A percentile compares a stretch with the other conserved stretches of the same genome.
phyloP scores from a whole-genome alignment of 2,888 invertebrate species.

The Drosophila tanythrix region DNA sequence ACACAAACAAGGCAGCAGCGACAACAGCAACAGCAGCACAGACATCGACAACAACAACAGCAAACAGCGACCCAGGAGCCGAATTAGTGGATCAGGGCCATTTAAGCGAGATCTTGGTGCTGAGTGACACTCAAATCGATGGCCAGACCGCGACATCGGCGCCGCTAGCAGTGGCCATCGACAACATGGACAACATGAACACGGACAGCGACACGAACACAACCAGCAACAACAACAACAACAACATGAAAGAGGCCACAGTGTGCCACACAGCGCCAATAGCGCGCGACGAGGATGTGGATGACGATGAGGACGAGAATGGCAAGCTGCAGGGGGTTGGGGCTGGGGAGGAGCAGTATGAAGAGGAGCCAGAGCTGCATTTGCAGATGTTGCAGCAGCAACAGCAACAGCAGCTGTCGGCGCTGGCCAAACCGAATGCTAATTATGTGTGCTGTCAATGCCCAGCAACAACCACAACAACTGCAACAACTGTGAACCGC shows the following conservation, averaged over 20 bases:
- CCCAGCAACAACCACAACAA: slow-evolving; percentile 38
- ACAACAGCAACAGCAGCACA: slow-evolving; percentile 30
- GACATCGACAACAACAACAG: slow-evolving; percentile 31
- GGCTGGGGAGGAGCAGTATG: slow-evolving; percentile 43
- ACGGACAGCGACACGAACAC: slow-evolving; percentile 49
- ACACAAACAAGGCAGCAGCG: slow-evolving; percentile 64
- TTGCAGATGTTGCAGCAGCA: slow-evolving; percentile 40
- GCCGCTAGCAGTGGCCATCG: slow-evolving; percentile 62
- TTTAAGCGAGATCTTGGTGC: slow-evolving; percentile 78
- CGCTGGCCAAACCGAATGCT: slow-evolving; percentile 61
- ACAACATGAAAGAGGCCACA: slow-evolving; percentile 58
- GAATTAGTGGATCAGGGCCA: slow-evolving; percentile 70
- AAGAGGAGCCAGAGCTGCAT: slow-evolving; percentile 22
- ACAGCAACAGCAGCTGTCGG: slow-evolving; percentile 39
- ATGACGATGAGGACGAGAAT: slow-evolving; percentile 42
- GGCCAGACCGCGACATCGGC: slow-evolving; percentile 52
- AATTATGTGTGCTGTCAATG: slow-evolving; percentile 79
- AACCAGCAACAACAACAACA: slow-evolving; percentile 36
- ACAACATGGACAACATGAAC: slow-evolving; percentile 63
- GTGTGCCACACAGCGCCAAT: slow-evolving; percentile 74
- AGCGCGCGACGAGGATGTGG: slow-evolving; percentile 73
- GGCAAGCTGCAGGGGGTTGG: slow-evolving; percentile 31
- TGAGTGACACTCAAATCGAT: slow-evolving; percentile 81
- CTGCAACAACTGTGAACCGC: slow-evolving; percentile 64
- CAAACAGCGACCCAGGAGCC: slow-evolving; percentile 48